phyloP scores from a whole-genome alignment of 1,140 invertebrate genomes.

The Atta cephalotes region DNA sequence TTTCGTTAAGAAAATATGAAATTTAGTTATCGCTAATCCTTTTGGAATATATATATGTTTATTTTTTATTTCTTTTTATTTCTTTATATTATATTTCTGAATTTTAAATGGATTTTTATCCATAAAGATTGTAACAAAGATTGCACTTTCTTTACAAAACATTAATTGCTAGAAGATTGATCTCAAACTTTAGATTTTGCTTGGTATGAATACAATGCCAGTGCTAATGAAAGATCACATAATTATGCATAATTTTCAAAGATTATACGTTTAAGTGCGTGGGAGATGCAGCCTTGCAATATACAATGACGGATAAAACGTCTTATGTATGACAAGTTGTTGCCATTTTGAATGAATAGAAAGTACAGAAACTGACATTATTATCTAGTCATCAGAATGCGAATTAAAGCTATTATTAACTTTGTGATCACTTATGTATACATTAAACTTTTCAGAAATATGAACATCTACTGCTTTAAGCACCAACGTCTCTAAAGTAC shows the following conservation, averaged over 20 bases:
- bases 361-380: slow-evolving; percentile 46
- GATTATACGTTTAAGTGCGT: slow-evolving; percentile 19
- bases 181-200: slow-evolving; percentile 8
- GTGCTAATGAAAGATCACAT: slow-evolving; percentile 9
- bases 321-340: slow-evolving; percentile 32
- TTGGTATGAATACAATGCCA: not conserved
- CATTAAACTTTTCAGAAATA: not conserved
- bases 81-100: not conserved
- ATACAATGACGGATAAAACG: slow-evolving; percentile 15
- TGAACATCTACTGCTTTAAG: not conserved
- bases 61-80: not conserved
- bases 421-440: slow-evolving; percentile 21
- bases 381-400: slow-evolving; percentile 39
- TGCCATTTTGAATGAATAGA: slow-evolving; percentile 37
- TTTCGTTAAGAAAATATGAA: not conserved
- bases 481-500: not conserved
- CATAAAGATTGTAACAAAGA: not conserved
- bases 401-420: slow-evolving; percentile 47
- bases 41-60: not conserved
- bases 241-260: slow-evolving; percentile 40
- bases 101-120: not conserved
- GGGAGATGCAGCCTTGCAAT: slow-evolving; percentile 4
- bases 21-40: not conserved
- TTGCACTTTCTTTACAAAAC: not conserved
- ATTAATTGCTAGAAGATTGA: slow-evolving; percentile 9